Evolutionary conservation across 2,888 invertebrate species (phyloP).

Genomic region (Tanypteryx hageni): DNA sequence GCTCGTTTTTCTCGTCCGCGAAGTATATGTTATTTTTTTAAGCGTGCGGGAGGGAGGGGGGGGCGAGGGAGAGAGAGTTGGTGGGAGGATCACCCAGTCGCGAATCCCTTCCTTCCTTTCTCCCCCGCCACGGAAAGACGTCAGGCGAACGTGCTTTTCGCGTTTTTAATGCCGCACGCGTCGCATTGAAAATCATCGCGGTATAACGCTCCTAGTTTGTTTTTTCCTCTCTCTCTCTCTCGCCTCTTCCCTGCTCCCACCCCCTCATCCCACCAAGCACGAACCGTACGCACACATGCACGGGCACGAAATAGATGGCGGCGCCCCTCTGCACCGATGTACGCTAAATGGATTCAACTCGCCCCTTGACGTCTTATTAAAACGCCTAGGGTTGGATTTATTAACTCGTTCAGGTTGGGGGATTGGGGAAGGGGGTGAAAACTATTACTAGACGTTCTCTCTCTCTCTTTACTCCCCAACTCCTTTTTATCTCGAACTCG

Average conservation of each 20-base stretch:
- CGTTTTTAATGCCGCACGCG: constrained; percentile 34
- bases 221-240: not conserved
- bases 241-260: too few species aligned
- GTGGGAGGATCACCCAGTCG: not conserved
- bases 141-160: not conserved
- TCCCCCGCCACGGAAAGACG: not conserved
- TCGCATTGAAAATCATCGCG: constrained; percentile 45
- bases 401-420: not conserved
- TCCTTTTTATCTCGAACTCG: not conserved
- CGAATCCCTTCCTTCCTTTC: not conserved
- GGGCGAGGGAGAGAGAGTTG: not conserved
- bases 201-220: constrained; percentile 8
- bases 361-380: constrained; percentile 61
- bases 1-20: too few species aligned
- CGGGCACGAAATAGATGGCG: constrained; percentile 10
- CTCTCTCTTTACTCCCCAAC: not conserved
- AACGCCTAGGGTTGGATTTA: constrained; percentile 56
- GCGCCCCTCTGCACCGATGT: constrained; percentile 48
- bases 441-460: constrained; percentile 16
- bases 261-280: not conserved
- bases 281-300: not conserved
- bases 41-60: not conserved
- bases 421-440: not conserved
- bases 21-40: not conserved
- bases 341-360: constrained; percentile 55